Evolutionary conservation across 2,888 invertebrate genomes (phyloP), one percentile per base, ranked within the genome.

Genomic region (Hypsopygia costalis): DNA sequence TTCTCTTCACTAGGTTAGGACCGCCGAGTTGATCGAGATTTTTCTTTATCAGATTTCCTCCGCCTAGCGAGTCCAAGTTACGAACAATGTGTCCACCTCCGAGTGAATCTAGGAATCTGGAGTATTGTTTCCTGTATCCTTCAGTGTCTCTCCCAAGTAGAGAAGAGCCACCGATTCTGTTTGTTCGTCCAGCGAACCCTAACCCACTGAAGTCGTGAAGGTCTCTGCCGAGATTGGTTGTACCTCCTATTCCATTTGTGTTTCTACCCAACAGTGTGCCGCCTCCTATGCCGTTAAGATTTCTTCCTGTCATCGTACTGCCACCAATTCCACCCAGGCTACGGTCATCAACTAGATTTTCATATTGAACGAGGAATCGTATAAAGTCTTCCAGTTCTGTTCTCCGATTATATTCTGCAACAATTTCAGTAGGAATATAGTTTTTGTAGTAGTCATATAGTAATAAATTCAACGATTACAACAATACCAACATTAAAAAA

Each of bases 1-100:
- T 78, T 41, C 87, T 76, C 43, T 81, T 81, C 0, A 85, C 69
- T 3, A 86, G 64, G 55, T 88, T 82, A 0, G 80, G 80, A 10
- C 87, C 88, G 5, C 87, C 85, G 9, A 83, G 71, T 47, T 76
- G 72, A 44, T 87, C 85, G 6, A 85, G 68, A 43, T 81, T 82
- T 55, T 74, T 86, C 60, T 82, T 83, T 1, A 87, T 81, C 3
- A 86, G 73, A 57, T 80, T 85, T 12, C 71, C 75, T 1, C 87
- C 82, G 2, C 83, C 86, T 3, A 82, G 59, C 0, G 79, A 75
- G n/a, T n/a, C n/a, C n/a, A n/a, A n/a, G n/a, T n/a, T n/a, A n/a
- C n/a, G n/a, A n/a, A n/a, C n/a, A n/a, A n/a, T n/a, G n/a, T n/a
- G n/a, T n/a, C n/a, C n/a, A n/a, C n/a, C n/a, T n/a, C 49, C 49